A percentile compares a stretch with the other conserved stretches of the same genome.
phyloP scores from a whole-genome alignment of 2,888 invertebrate species.

The Drosophila kuntzei region DNA sequence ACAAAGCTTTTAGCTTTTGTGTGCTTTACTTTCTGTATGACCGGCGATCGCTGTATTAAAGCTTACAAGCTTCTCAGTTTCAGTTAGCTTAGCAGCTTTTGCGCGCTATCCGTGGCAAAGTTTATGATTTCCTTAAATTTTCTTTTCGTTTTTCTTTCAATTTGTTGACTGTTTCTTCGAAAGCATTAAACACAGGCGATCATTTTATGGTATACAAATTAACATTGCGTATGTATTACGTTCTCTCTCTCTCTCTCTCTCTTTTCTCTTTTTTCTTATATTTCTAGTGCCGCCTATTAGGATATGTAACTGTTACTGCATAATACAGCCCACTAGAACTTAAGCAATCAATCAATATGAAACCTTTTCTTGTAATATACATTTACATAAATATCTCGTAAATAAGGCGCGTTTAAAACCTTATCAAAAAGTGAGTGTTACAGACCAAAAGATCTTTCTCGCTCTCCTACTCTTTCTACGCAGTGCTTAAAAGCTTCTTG shows the following conservation, averaged over 20 bases:
- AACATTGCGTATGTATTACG: conserved; percentile 64
- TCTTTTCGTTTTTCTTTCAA: conserved; percentile 20
- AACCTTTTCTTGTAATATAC: conserved; percentile 40
- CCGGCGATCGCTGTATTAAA: conserved; percentile 44
- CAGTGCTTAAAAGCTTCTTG: conserved; percentile 62
- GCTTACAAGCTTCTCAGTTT: conserved; percentile 47
- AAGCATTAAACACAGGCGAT: conserved; percentile 37
- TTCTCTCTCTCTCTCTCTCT: conserved; percentile 63
- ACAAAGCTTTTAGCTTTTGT: conserved; percentile 46
- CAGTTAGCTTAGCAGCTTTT: conserved; percentile 55
- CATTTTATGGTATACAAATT: conserved; percentile 56
- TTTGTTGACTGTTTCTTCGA: conserved; percentile 33
- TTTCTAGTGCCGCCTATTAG: conserved; percentile 86
- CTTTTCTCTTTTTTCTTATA: conserved; percentile 75
- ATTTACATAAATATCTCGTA: conserved; percentile 31
- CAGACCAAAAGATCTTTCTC: conserved; percentile 42
- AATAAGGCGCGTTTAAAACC: conserved; percentile 60
- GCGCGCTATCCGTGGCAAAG: conserved; percentile 41
- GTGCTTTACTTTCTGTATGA: conserved; percentile 34
- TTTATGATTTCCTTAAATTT: conserved; percentile 34
- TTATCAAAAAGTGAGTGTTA: conserved; percentile 58
- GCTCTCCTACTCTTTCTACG: conserved; percentile 33
- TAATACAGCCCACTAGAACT: conserved; percentile 82
- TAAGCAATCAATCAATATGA: conserved; percentile 72
- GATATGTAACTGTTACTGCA: conserved; percentile 85